Evolutionary conservation across 2,797 vertebrate genomes (phyloP), one percentile per base, ranked within the genome.

Genomic region (Sphaeramia orbicularis): DNA sequence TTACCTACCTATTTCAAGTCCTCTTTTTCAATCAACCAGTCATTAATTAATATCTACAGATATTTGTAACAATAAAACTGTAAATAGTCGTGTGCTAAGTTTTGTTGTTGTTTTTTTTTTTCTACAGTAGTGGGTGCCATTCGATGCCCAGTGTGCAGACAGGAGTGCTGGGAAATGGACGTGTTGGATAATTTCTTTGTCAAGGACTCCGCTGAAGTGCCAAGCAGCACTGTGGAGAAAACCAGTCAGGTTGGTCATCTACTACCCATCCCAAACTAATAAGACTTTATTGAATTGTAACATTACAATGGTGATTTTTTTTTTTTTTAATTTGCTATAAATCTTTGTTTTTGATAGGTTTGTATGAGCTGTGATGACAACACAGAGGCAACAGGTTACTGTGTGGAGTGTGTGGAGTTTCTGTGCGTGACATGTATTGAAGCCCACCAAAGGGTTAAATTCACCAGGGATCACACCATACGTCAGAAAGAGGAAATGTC

Each of bases 351-450:
- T 75, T 10, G 4, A 35, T 65, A 99, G 96, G 94, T 97, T 47
- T 99, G 98, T 77, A 97, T 98, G 89, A 99, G 98, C 93, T 99
- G 98, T 53, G 97, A 98, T 7, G 98, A 99, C 88, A 99, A 99
- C 83, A 97, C 98, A 0, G 97, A 99, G 92, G 98, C 97, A 4
- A 95, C 96, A 0, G 98, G 98, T 0, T 99, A 97, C 92, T 99
- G 98, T 59, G 95, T 99, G 62, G 97, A 99, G 80, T 99, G 98
- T 71, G 96, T 97, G 35, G 98, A 99, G 87, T 99, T 98, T 92
- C 92, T 99, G 69, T 99, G 98, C 24, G 95, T 97, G 83, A 99
- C 97, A 0, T 99, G 98, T 56, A 95, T 99, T 19, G 95, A 97
- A 87, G 98, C 98, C 21, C 98, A 99, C 82, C 98, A 99, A 65